A percentile compares a stretch with the other conserved stretches of the same genome.
Conservation (phyloP, 1,140 invertebrate species). For the Acyrthosiphon pisum region DNA sequence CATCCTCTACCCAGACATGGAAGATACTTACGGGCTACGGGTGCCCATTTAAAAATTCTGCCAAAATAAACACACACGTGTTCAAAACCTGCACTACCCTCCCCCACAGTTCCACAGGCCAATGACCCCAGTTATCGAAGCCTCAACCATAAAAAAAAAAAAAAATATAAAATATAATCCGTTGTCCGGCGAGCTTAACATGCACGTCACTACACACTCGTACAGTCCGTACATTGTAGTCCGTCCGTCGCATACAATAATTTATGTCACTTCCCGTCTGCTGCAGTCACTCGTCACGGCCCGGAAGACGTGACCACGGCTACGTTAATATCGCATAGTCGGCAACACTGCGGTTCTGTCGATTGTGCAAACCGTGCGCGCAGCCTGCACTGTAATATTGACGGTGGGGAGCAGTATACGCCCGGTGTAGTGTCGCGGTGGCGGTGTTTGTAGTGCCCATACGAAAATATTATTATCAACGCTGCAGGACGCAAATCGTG, state of each 20-base stretch:
- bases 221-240: no score
- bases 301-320: background rate
- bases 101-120: no score
- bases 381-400: background rate
- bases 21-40: no score
- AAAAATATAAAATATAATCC: background rate
- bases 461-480: background rate
- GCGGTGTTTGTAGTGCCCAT: background rate
- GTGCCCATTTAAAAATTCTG: no score
- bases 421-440: background rate
- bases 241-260: background rate
- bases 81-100: no score
- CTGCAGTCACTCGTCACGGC: background rate
- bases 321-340: background rate
- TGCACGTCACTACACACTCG: no score
- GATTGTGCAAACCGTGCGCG: background rate
- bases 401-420: background rate
- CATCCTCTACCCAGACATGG: no score
- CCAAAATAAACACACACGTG: no score
- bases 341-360: background rate
- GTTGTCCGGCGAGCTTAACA: background rate
- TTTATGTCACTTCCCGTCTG: no score
- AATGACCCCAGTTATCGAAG: no score
- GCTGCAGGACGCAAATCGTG: no score
- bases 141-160: no score